phyloP scores from a whole-genome alignment of 2,797 vertebrate genomes.

The Takifugu rubripes region DNA sequence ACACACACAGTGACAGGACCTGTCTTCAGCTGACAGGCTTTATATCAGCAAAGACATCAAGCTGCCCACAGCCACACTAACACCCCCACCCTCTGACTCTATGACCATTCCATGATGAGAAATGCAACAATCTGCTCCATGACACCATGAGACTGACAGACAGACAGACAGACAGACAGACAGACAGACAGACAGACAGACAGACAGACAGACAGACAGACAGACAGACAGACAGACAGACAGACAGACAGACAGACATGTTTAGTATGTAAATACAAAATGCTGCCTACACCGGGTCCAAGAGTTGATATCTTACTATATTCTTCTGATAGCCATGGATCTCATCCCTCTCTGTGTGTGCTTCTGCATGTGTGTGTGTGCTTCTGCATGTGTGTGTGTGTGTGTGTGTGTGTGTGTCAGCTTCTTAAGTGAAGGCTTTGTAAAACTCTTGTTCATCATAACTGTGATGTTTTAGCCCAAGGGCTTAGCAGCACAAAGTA shows the following conservation, averaged over 20 bases:
- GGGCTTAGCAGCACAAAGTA: constrained; percentile 65
- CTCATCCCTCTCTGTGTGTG: too few relatives aligned
- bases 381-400: constrained; percentile 7
- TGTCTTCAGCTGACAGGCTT: constrained; percentile 67
- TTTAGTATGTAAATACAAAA: constrained; percentile 29
- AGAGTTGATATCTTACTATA: constrained; percentile 8
- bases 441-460: constrained; percentile 70
- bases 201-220: background rate
- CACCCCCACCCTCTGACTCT: constrained; percentile 34
- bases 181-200: constrained; percentile 8
- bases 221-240: constrained; percentile 7
- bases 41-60: constrained; percentile 68
- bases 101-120: constrained; percentile 65
- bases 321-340: too few relatives aligned
- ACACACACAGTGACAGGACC: constrained; percentile 44
- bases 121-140: constrained; percentile 64
- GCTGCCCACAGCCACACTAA: constrained; percentile 33
- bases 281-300: constrained; percentile 12
- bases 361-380: too few relatives aligned
- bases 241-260: constrained; percentile 12
- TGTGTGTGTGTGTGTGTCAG: constrained; percentile 31
- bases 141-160: constrained; percentile 31
- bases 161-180: constrained; percentile 14
- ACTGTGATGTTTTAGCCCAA: constrained; percentile 63
- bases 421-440: constrained; percentile 63